Conservation (phyloP, 2,888 invertebrate species). For the Diplazon laetatorius region DNA sequence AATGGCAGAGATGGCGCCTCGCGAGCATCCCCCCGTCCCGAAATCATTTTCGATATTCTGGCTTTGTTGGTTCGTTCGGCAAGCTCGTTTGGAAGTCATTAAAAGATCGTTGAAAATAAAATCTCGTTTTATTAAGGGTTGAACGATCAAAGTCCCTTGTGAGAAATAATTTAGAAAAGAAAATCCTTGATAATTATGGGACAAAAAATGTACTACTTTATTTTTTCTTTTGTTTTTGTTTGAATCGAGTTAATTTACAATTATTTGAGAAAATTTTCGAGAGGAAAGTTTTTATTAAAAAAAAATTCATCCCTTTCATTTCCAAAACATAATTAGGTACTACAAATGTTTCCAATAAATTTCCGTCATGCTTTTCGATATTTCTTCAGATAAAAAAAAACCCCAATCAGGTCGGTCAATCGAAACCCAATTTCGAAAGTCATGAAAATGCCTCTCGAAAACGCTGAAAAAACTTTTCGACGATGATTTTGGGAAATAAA, state of each 20-base stretch:
- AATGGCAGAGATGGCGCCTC: slow-evolving; percentile 61
- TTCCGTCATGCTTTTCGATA: neutral
- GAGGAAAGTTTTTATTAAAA: neutral
- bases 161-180: too few relatives aligned
- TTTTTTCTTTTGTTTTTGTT: neutral
- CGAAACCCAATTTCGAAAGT: neutral
- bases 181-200: too few relatives aligned
- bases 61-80: neutral
- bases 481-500: slow-evolving; percentile 34
- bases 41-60: neutral
- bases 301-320: neutral
- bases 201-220: neutral
- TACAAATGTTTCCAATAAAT: too few relatives aligned
- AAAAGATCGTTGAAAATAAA: neutral
- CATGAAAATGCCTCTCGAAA: neutral
- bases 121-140: too few relatives aligned
- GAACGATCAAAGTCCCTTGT: too few relatives aligned
- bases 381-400: neutral
- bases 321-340: too few relatives aligned
- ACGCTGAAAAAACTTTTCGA: neutral
- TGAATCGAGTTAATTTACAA: neutral
- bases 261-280: too few relatives aligned
- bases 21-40: slow-evolving; percentile 5
- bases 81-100: neutral
- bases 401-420: too few relatives aligned